Percentiles rank a stretch among this genome's conserved stretches.
phyloP scores from a whole-genome alignment of 2,888 invertebrate species.

The Macrostomum cliftonense region DNA sequence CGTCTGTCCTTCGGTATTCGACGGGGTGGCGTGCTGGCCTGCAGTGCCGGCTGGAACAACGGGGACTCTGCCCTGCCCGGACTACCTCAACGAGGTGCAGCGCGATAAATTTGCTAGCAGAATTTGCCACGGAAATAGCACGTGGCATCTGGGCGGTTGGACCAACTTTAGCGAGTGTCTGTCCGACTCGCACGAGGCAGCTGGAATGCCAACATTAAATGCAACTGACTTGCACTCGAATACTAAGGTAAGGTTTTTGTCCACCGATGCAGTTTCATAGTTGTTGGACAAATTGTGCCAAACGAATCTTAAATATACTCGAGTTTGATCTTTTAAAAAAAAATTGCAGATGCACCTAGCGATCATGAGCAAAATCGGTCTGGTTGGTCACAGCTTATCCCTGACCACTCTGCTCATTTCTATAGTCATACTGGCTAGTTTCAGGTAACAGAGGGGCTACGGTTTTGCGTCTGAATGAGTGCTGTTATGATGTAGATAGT shows the following conservation, averaged over 20 bases:
- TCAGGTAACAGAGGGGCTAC: background rate
- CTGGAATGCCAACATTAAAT: too few relatives aligned
- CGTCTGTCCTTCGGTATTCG: background rate
- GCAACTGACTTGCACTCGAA: too few relatives aligned
- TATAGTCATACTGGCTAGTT: background rate
- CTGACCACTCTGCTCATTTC: background rate
- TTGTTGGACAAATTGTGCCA: too few relatives aligned
- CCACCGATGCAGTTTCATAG: too few relatives aligned
- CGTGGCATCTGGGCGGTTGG: background rate
- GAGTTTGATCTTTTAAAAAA: background rate
- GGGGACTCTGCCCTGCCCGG: background rate
- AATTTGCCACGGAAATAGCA: background rate
- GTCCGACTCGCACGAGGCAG: background rate
- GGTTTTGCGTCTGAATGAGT: too few relatives aligned
- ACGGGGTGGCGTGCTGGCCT: slow-evolving; percentile 1
- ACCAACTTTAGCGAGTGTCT: background rate
- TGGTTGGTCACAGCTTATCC: background rate
- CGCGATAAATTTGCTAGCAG: background rate
- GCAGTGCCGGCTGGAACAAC: background rate
- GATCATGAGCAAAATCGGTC: background rate
- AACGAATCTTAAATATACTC: too few relatives aligned
- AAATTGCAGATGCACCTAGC: background rate
- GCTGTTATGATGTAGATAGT: too few relatives aligned
- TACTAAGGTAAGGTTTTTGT: too few relatives aligned
- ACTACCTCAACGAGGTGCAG: background rate